Conservation (phyloP, 1,140 invertebrate genomes). For the Nomia melanderi region DNA sequence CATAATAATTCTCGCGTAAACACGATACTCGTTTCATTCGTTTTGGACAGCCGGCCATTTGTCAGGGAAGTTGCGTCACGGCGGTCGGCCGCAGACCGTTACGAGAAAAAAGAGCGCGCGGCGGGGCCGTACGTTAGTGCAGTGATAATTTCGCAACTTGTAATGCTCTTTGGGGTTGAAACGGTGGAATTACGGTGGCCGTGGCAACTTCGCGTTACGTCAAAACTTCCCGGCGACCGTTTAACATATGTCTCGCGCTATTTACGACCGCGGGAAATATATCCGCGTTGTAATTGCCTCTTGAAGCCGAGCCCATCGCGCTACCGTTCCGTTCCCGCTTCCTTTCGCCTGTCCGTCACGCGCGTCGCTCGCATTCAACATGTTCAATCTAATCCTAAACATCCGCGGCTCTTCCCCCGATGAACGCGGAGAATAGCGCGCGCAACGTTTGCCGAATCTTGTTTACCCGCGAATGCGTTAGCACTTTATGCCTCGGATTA, state of each 20-base stretch:
- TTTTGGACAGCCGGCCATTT: constrained; percentile 31
- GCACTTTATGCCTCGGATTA: no score
- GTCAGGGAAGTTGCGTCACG: constrained; percentile 23
- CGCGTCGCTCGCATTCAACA: neutral
- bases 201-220: constrained; percentile 59
- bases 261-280: constrained; percentile 61
- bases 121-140: constrained; percentile 18
- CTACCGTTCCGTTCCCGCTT: neutral
- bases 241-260: constrained; percentile 62
- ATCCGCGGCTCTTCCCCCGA: neutral
- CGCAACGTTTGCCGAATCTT: neutral
- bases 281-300: constrained; percentile 60
- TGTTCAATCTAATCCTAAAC: neutral
- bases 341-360: neutral
- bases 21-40: constrained; percentile 33
- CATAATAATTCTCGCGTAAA: neutral
- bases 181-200: constrained; percentile 56
- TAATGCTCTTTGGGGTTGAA: constrained; percentile 55
- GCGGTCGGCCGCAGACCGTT: neutral
- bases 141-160: constrained; percentile 61
- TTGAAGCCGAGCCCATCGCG: constrained; percentile 54
- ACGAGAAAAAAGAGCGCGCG: neutral
- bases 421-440: neutral
- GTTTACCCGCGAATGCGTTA: neutral
- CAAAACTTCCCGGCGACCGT: constrained; percentile 59